Conservation (phyloP, 2,797 vertebrate genomes). For the Pangasius sanitwongsei region DNA sequence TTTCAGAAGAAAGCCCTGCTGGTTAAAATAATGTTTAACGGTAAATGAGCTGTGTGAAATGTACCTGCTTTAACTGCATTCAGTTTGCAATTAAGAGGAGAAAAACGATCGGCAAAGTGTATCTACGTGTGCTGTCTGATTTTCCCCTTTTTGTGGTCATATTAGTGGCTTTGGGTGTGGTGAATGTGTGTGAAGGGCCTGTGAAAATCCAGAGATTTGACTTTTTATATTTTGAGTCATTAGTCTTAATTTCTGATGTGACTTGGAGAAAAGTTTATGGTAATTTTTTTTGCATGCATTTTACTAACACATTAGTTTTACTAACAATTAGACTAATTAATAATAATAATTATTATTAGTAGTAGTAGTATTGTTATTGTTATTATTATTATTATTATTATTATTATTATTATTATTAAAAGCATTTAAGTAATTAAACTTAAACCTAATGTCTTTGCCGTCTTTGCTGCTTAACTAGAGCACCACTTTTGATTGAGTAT, state of each 20-base stretch:
- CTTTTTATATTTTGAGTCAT: conserved; percentile 19
- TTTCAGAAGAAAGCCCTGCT: not conserved
- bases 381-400: conserved; percentile 51
- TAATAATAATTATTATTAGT: too few species aligned
- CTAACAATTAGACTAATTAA: not conserved
- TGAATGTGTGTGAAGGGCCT: conserved; percentile 68
- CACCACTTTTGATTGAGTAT: conserved; percentile 78
- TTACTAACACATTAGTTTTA: too few species aligned
- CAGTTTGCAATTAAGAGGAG: not conserved
- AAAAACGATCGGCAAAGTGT: not conserved
- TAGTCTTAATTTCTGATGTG: not conserved
- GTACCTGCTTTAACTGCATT: not conserved
- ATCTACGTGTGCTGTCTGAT: not conserved
- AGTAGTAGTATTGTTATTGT: not conserved
- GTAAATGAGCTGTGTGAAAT: not conserved
- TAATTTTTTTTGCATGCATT: not conserved
- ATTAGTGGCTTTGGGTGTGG: conserved; percentile 75
- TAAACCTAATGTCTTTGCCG: not conserved
- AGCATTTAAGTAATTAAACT: not conserved
- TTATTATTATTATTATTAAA: conserved; percentile 39
- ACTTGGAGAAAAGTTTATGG: not conserved
- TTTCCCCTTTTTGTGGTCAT: conserved; percentile 53
- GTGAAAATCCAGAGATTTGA: conserved; percentile 52
- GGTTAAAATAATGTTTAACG: not conserved
- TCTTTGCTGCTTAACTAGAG: not conserved